Evolutionary conservation across 2,113 vertebrate species (phyloP).

Genomic region (Myotis davidii): DNA sequence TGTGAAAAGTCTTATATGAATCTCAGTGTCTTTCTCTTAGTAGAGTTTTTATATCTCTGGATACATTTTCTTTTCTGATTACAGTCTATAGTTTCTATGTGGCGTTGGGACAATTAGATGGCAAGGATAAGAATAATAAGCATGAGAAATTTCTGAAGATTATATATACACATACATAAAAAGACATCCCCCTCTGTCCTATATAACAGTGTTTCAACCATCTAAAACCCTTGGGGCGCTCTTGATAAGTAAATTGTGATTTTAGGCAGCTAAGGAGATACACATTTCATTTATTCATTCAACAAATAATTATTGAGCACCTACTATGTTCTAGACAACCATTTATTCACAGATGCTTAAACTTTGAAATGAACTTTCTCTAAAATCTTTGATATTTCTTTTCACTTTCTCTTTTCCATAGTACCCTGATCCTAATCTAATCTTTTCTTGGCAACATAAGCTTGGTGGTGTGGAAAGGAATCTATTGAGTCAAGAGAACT

Average conservation of each 20-base stretch:
- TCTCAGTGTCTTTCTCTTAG: neutral
- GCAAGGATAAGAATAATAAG: neutral
- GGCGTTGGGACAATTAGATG: neutral
- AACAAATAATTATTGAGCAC: neutral
- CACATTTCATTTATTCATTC: neutral
- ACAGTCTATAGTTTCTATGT: neutral
- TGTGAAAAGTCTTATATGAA: neutral
- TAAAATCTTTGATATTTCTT: neutral
- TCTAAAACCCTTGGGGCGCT: neutral
- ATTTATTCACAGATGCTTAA: neutral
- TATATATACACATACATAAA: neutral
- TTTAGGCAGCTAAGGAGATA: neutral
- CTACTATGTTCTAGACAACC: neutral
- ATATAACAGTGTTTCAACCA: neutral
- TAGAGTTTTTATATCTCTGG: neutral
- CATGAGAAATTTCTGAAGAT: neutral
- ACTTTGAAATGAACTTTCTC: neutral
- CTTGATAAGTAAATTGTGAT: neutral
- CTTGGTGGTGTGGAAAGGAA: neutral
- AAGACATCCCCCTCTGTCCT: neutral
- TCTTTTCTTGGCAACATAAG: neutral
- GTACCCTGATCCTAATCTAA: neutral
- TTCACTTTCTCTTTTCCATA: neutral
- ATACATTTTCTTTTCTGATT: neutral
- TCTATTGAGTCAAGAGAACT: neutral